phyloP scores from a whole-genome alignment of 64 coral and sea anemone genomes.

The Pocillopora verrucosa region DNA sequence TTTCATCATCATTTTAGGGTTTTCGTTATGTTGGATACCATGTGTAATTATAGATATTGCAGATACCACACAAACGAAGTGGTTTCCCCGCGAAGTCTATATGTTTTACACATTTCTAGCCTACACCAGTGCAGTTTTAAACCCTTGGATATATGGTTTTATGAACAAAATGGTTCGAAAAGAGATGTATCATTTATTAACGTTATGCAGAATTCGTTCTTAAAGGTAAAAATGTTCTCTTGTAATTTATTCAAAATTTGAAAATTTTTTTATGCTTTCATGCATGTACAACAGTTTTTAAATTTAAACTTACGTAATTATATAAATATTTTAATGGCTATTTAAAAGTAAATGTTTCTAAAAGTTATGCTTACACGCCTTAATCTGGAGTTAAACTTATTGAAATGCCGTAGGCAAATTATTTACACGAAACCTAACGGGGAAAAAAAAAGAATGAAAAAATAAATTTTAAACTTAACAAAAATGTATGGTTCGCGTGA shows the following conservation, averaged over 20 bases:
- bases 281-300: not conserved
- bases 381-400: too few species aligned
- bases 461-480: not conserved
- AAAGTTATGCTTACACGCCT: not conserved
- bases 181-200: slow-evolving; percentile 47
- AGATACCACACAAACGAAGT: slow-evolving; percentile 35
- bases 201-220: not conserved
- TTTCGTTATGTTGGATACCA: slow-evolving; percentile 77
- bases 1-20: slow-evolving; percentile 76
- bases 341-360: not conserved
- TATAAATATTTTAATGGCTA: not conserved
- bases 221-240: not conserved
- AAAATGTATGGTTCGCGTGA: not conserved
- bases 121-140: slow-evolving; percentile 65
- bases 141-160: slow-evolving; percentile 84
- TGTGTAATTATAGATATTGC: slow-evolving; percentile 71
- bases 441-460: too few species aligned
- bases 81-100: slow-evolving; percentile 78
- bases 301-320: not conserved
- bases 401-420: too few species aligned
- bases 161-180: slow-evolving; percentile 83
- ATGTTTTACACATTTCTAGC: slow-evolving; percentile 72
- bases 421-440: too few species aligned
- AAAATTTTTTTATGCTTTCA: not conserved
- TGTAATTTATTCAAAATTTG: not conserved